phyloP scores from a whole-genome alignment of 2,113 vertebrate genomes.

The Chlamydotis undulata region DNA sequence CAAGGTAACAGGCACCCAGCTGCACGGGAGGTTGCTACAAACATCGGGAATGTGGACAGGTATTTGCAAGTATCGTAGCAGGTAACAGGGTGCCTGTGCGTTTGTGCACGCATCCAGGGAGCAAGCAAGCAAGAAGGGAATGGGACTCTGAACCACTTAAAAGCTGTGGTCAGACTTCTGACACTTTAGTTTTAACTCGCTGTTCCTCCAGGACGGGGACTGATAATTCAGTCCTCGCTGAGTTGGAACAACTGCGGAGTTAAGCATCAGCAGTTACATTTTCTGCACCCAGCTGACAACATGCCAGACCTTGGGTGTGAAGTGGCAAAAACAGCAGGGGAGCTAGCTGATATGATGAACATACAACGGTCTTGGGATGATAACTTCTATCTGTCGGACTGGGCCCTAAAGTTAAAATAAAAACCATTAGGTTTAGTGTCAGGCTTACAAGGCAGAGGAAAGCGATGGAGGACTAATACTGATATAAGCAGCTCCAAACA shows the following conservation, averaged over 20 bases:
- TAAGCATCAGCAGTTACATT: background rate
- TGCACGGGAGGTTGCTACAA: rapidly evolving
- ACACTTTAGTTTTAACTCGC: background rate
- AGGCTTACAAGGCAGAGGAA: background rate
- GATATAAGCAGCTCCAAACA: background rate
- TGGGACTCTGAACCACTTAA: background rate
- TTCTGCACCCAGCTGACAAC: background rate
- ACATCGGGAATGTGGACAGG: rapidly evolving
- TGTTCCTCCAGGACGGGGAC: background rate
- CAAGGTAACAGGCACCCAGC: background rate
- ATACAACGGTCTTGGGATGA: background rate
- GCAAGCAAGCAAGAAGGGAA: background rate
- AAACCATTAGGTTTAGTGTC: background rate
- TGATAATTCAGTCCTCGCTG: background rate
- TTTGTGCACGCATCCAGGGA: background rate
- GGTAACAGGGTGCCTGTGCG: background rate
- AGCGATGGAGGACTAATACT: background rate
- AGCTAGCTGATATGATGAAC: background rate
- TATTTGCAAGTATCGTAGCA: background rate
- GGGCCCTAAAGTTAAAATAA: background rate
- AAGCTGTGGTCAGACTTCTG: background rate
- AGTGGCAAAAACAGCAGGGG: background rate
- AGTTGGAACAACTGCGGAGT: background rate
- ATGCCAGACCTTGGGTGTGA: background rate
- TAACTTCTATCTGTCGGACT: background rate